These are phyloP conservation scores for Xestobium rufovillosum DNA, from an alignment of 2,888 invertebrate species.

Conservation along the genomic window DNA sequence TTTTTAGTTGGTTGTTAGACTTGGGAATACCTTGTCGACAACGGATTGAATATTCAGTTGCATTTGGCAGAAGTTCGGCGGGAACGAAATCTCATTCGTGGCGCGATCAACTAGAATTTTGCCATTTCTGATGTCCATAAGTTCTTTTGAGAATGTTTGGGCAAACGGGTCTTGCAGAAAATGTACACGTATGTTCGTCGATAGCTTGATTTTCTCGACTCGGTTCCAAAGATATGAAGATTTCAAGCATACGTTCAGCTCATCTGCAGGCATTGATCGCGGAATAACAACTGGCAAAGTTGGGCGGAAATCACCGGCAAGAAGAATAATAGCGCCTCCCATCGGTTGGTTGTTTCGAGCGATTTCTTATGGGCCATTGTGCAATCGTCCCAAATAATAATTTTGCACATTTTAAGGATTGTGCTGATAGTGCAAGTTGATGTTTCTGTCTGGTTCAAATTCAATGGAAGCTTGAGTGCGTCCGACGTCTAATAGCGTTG, in stretches of 20 bases:
- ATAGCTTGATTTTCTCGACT: no score
- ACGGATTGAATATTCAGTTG: no score
- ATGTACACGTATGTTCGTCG: no score
- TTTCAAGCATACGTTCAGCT: conserved; percentile 34
- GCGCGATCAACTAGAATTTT: conserved; percentile 25
- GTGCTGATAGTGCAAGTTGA: no score
- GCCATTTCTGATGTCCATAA: conserved; percentile 29
- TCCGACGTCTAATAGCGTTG: conserved; percentile 34
- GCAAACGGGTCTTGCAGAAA: conserved; percentile 15
- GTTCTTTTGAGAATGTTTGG: conserved; percentile 20
- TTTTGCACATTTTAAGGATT: no score
- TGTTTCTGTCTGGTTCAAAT: conserved; percentile 23
- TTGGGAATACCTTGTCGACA: conserved; percentile 31
- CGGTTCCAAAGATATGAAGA: conserved; percentile 28
- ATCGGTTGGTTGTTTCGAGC: conserved; percentile 22
- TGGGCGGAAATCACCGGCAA: conserved; percentile 33
- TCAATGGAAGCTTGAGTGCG: conserved; percentile 32
- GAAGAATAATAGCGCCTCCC: conserved; percentile 29
- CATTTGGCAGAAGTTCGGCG: conserved; percentile 29
- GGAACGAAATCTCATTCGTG: conserved; percentile 28
- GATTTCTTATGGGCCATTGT: conserved; percentile 14
- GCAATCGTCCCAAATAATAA: no score
- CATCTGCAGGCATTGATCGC: conserved; percentile 30
- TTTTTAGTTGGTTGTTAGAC: conserved; percentile 28
- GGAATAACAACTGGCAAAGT: conserved; percentile 30